phyloP scores from a whole-genome alignment of 1,140 invertebrate species.

The Pseudachorutes palmiensis region DNA sequence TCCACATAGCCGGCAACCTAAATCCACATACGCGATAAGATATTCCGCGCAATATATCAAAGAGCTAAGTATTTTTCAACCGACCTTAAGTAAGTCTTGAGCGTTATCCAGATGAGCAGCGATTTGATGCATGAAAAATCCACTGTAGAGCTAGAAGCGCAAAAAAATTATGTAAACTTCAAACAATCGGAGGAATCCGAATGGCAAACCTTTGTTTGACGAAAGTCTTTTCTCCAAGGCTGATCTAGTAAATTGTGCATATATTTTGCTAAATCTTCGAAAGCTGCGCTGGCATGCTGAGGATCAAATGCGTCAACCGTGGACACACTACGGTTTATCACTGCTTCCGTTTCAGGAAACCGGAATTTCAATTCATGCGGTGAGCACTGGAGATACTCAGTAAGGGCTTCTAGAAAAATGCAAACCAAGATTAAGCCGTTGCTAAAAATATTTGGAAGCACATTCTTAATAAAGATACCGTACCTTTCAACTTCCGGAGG shows the following conservation, averaged over 20 bases:
- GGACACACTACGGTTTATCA: slow-evolving; percentile 59
- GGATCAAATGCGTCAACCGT: slow-evolving; percentile 62
- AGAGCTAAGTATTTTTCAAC: no score
- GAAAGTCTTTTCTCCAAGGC: slow-evolving; percentile 79
- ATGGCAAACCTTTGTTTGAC: slow-evolving; percentile 58
- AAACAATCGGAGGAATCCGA: not conserved
- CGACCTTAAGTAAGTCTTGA: slow-evolving; percentile 63
- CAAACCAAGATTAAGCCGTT: no score
- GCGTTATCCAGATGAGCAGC: slow-evolving; percentile 65
- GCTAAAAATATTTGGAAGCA: no score
- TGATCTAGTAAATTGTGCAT: slow-evolving; percentile 73
- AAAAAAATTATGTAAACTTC: slow-evolving; percentile 21
- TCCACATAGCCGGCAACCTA: slow-evolving; percentile 72
- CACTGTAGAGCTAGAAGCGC: slow-evolving; percentile 62
- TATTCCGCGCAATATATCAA: no score
- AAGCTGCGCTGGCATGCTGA: slow-evolving; percentile 66
- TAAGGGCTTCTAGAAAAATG: slow-evolving; percentile 53
- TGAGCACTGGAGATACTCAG: slow-evolving; percentile 64
- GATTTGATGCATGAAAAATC: slow-evolving; percentile 80
- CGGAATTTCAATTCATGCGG: slow-evolving; percentile 69
- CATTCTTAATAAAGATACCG: no score
- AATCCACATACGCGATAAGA: no score
- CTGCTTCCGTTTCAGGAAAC: slow-evolving; percentile 60
- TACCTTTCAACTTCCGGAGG: not conserved
- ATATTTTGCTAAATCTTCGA: slow-evolving; percentile 72